Conservation (phyloP, 2,888 invertebrate species). For the Brachycybe producta region DNA sequence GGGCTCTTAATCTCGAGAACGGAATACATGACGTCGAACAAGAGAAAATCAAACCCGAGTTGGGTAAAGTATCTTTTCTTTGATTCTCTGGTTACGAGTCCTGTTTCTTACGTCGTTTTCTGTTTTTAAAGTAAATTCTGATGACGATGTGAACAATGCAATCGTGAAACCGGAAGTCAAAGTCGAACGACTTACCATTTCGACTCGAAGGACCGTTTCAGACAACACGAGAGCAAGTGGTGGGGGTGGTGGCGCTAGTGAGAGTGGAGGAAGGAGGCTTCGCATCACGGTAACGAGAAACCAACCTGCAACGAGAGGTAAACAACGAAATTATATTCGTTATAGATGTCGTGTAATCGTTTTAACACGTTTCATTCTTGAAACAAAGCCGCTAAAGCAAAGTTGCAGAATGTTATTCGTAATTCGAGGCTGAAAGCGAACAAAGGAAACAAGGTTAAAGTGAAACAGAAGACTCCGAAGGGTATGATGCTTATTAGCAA, state of each 20-base stretch:
- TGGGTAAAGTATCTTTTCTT: constrained; percentile 12
- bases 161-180: no score
- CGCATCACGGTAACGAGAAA: neutral
- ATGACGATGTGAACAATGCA: no score
- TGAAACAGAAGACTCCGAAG: constrained; percentile 3
- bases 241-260: neutral
- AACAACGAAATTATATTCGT: neutral
- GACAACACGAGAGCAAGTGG: constrained; percentile 7
- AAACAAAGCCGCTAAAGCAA: constrained; percentile 9
- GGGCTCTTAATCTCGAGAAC: constrained; percentile 68
- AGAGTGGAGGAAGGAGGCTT: no score
- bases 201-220: constrained; percentile 1
- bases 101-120: neutral
- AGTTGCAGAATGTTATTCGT: constrained; percentile 12
- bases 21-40: constrained; percentile 33
- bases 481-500: constrained; percentile 3
- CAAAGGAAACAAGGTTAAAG: constrained; percentile 13
- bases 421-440: constrained; percentile 9
- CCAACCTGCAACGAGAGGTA: constrained; percentile 7
- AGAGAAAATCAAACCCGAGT: constrained; percentile 16
- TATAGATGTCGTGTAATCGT: neutral
- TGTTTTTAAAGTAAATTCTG: neutral
- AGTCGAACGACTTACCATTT: no score
- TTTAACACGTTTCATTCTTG: neutral
- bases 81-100: neutral